Conservation (phyloP, 2,888 invertebrate species). For the Lepidonotus clava region DNA sequence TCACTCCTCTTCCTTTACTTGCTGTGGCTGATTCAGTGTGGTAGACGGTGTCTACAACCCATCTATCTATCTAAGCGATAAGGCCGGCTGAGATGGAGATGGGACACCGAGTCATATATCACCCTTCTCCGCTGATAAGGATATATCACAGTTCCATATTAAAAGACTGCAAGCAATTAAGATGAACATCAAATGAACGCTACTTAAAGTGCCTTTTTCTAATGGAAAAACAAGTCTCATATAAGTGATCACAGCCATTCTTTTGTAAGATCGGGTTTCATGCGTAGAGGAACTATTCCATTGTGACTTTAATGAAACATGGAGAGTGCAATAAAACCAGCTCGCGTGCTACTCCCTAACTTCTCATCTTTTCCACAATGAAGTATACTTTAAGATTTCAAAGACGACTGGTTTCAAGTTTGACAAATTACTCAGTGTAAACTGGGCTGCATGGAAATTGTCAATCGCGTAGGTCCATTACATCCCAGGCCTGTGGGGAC, state of each 20-base stretch:
- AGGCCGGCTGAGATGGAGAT: no score
- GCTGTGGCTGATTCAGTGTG: no score
- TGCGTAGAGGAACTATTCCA: not conserved
- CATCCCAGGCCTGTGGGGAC: not conserved
- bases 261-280: not conserved
- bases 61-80: no score
- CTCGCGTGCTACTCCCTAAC: not conserved
- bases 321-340: not conserved
- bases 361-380: not conserved
- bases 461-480: constrained; percentile 18
- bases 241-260: not conserved
- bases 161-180: no score
- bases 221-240: not conserved
- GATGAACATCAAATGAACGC: no score
- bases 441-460: not conserved
- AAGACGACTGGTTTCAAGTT: not conserved
- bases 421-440: constrained; percentile 5
- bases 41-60: no score
- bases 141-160: no score
- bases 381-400: constrained; percentile 25
- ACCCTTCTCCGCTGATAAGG: no score
- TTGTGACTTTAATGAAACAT: constrained; percentile 2
- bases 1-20: no score
- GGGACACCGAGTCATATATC: no score
- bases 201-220: no score